A percentile compares a stretch with the other conserved stretches of the same genome.
These are phyloP conservation scores for Hydrocynus forskahlii DNA, from an alignment of 2,797 vertebrate genomes.

Conservation along the genomic window DNA sequence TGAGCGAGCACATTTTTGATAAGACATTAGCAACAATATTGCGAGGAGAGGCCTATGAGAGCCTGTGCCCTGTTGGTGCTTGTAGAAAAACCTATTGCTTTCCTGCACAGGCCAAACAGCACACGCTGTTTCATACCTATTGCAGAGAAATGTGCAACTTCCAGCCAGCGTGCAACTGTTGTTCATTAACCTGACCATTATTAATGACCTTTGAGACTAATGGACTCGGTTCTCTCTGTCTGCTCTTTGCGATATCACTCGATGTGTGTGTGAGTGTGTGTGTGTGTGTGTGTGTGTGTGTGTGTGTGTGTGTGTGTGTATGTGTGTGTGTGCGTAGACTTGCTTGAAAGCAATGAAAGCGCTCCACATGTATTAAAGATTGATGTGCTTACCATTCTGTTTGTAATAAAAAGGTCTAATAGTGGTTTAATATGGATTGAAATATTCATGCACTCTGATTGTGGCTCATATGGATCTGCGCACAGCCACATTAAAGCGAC, in stretches of 20 bases:
- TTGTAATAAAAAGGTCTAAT: conserved; percentile 62
- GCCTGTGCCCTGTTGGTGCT: neutral
- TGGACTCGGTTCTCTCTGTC: conserved; percentile 57
- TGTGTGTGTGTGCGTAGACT: neutral
- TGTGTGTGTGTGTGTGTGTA: conserved; percentile 6
- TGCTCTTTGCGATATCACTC: conserved; percentile 36
- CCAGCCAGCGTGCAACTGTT: conserved; percentile 26
- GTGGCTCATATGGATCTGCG: conserved; percentile 27
- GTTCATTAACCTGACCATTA: conserved; percentile 67
- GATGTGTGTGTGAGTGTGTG: neutral
- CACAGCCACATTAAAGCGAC: conserved; percentile 17
- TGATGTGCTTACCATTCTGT: conserved; percentile 68
- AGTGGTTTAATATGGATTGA: conserved; percentile 45
- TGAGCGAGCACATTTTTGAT: conserved; percentile 9
- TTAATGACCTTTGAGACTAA: conserved; percentile 73
- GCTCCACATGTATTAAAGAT: conserved; percentile 53
- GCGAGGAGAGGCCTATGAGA: neutral
- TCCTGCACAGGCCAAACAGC: conserved; percentile 1
- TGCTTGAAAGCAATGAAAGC: neutral
- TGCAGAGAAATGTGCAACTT: conserved; percentile 20
- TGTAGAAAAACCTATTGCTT: neutral
- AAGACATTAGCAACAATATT: conserved; percentile 18
- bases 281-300: conserved; percentile 15
- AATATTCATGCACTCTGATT: conserved; percentile 40
- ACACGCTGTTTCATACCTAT: neutral